phyloP scores from a whole-genome alignment of 2,888 invertebrate species.

The Athripsodes cinereus region DNA sequence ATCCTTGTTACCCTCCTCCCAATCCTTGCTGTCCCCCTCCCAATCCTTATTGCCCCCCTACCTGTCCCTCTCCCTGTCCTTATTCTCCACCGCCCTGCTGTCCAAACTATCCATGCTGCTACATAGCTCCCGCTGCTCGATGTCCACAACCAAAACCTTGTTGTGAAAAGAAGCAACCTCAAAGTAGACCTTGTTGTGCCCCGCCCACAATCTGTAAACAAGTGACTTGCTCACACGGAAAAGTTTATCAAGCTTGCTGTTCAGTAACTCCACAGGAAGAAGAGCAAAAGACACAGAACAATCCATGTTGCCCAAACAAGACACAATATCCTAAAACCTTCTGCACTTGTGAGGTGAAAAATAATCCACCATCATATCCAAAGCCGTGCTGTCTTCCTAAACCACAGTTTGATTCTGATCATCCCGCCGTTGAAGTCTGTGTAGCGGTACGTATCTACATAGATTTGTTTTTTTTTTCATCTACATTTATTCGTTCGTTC shows the following conservation, averaged over 20 bases:
- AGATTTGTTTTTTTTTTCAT: background rate
- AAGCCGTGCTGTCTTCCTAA: background rate
- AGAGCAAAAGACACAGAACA: too few relatives aligned
- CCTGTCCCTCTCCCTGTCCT: background rate
- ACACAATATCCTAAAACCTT: too few relatives aligned
- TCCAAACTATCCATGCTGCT: background rate
- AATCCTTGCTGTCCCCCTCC: background rate
- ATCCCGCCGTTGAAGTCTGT: background rate
- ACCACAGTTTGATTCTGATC: background rate
- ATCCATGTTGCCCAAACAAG: too few relatives aligned
- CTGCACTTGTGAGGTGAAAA: background rate
- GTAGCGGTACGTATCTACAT: background rate
- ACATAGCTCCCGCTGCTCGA: too few relatives aligned
- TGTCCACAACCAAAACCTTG: too few relatives aligned
- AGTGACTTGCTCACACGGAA: too few relatives aligned
- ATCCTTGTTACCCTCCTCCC: background rate
- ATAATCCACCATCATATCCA: background rate
- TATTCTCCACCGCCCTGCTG: background rate
- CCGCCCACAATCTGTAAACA: too few relatives aligned
- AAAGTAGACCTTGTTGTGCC: too few relatives aligned
- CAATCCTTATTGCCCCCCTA: background rate
- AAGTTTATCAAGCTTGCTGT: too few relatives aligned
- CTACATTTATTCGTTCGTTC: too few relatives aligned
- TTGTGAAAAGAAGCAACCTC: too few relatives aligned
- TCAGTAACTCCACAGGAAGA: too few relatives aligned